Percentiles rank a stretch among this genome's conserved stretches.
Conservation (phyloP, 2,888 invertebrate species). For the Epistrophe eligans region DNA sequence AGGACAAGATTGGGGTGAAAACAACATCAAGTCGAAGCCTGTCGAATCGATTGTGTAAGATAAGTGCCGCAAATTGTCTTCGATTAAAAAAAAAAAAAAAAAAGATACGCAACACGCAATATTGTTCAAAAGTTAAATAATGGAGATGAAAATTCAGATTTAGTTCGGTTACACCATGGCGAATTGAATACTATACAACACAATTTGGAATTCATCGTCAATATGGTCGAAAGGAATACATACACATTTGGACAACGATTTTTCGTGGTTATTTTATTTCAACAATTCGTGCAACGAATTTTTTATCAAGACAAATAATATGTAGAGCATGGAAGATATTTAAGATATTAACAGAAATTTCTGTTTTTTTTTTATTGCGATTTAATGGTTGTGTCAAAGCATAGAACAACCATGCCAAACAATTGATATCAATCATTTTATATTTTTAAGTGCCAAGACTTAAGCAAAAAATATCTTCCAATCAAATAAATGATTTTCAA, state of each 20-base stretch:
- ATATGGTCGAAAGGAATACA: conserved; percentile 1
- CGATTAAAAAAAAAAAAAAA: conserved; percentile 35
- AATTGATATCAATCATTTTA: not conserved
- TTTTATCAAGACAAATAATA: conserved; percentile 27
- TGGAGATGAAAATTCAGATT: conserved; percentile 55
- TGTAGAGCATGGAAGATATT: conserved; percentile 44
- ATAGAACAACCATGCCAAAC: not conserved
- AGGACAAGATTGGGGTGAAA: conserved; percentile 19
- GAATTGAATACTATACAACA: conserved; percentile 35
- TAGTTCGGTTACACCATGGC: conserved; percentile 52
- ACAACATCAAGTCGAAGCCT: conserved; percentile 42
- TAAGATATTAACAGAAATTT: conserved; percentile 16
- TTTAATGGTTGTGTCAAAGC: not conserved
- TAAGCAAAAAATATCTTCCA: not conserved
- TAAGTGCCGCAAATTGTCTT: conserved; percentile 68
- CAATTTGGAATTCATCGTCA: conserved; percentile 18
- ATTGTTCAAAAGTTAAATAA: conserved; percentile 29
- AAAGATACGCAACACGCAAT: conserved; percentile 44
- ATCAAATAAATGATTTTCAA: not conserved
- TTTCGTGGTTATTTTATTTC: conserved; percentile 16
- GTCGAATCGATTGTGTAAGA: conserved; percentile 71
- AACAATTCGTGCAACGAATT: conserved; percentile 51
- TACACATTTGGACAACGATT: conserved; percentile 5
- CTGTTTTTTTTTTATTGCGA: not conserved
- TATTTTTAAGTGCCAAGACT: not conserved